A percentile compares a stretch with the other conserved stretches of the same genome.
Evolutionary conservation across 92 coral and sea anemone genomes (phyloP).

Genomic region (Parazoanthus darwini): DNA sequence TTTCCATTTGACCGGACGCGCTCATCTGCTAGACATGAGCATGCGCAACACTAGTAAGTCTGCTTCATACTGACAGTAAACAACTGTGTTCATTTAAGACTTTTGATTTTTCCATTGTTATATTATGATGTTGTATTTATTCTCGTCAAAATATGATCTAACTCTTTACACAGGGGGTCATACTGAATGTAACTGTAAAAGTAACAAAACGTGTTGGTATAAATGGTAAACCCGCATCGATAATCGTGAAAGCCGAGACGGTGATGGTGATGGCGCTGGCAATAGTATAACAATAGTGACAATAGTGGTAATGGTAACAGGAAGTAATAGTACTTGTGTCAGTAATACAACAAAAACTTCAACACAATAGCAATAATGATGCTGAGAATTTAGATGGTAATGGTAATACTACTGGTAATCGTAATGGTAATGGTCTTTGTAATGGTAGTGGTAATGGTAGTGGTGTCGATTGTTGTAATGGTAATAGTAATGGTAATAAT

Average conservation of each 20-base stretch:
- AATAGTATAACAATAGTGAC: not conserved
- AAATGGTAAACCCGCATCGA: not conserved
- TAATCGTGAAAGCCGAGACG: not conserved
- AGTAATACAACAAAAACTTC: too few relatives aligned
- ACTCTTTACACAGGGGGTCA: not conserved
- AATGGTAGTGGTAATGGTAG: not conserved
- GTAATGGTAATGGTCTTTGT: too few relatives aligned
- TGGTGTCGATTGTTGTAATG: too few relatives aligned
- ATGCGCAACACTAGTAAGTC: not conserved
- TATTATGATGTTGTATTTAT: not conserved
- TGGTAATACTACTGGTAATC: too few relatives aligned
- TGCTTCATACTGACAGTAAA: not conserved
- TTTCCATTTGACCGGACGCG: not conserved
- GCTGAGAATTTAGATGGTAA: not conserved
- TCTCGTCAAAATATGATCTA: not conserved
- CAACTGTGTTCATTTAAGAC: not conserved
- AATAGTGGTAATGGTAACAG: too few relatives aligned
- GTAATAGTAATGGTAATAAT: too few relatives aligned
- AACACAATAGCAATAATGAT: not conserved
- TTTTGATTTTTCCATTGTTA: not conserved
- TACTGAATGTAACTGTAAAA: not conserved
- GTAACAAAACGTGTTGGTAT: not conserved
- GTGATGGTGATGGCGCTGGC: not conserved
- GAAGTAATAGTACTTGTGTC: too few relatives aligned
- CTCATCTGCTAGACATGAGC: slow-evolving; percentile 20